Evolutionary conservation across 2,888 invertebrate genomes (phyloP).

Genomic region (Dryococelus australis): DNA sequence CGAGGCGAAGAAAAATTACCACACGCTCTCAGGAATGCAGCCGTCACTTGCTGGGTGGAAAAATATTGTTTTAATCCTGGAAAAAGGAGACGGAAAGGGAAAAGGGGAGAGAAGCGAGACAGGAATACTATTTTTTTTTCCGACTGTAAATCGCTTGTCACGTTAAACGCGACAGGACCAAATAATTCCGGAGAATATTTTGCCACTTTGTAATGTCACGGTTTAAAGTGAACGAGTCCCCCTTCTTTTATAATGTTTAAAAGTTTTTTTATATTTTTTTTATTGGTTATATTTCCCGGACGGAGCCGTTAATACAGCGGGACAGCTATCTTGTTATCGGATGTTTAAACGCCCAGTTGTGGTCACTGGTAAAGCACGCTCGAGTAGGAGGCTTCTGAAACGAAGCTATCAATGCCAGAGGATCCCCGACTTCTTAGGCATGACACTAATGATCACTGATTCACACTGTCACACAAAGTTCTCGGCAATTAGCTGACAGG

Average conservation of each 20-base stretch:
- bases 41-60: neutral
- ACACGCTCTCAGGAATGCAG: constrained; percentile 2
- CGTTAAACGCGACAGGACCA: neutral
- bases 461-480: too few relatives aligned
- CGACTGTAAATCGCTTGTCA: neutral
- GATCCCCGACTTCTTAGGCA: too few relatives aligned
- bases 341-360: neutral
- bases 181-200: neutral
- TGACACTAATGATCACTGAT: too few relatives aligned
- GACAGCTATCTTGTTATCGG: constrained; percentile 10
- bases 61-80: constrained; percentile 9
- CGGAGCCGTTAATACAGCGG: neutral
- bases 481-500: too few relatives aligned
- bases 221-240: neutral
- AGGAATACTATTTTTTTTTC: too few relatives aligned
- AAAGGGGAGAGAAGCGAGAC: too few relatives aligned
- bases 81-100: too few relatives aligned
- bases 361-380: neutral
- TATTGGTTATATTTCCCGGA: neutral
- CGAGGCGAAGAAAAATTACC: neutral
- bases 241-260: neutral
- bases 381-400: too few relatives aligned
- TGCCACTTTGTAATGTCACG: neutral
- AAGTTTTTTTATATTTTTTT: neutral
- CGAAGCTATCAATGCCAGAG: too few relatives aligned